These are phyloP conservation scores for Zaprionus taronus DNA, from an alignment of 1,140 invertebrate species.

Conservation along the genomic window DNA sequence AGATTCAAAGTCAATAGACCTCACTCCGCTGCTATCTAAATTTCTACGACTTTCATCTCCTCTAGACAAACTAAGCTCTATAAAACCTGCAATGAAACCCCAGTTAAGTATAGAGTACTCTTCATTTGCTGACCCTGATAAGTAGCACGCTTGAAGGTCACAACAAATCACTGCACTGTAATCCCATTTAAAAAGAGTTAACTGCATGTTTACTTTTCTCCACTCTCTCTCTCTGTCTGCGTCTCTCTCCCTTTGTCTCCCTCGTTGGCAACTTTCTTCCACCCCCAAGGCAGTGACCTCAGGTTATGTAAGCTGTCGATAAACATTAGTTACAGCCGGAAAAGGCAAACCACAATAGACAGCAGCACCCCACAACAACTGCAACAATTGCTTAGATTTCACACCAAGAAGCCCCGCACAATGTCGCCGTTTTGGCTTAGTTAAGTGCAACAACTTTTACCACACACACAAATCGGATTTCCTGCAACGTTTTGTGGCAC, in stretches of 20 bases:
- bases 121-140: background rate
- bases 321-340: constrained; percentile 29
- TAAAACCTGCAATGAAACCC: background rate
- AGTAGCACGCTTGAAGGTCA: background rate
- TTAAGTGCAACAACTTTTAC: constrained; percentile 67
- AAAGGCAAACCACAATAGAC: constrained; percentile 2
- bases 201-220: background rate
- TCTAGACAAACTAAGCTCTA: background rate
- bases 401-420: constrained; percentile 53
- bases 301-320: constrained; percentile 45
- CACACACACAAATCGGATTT: constrained; percentile 79
- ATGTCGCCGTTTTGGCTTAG: constrained; percentile 22
- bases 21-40: background rate
- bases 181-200: background rate
- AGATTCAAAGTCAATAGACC: background rate
- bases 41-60: background rate
- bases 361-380: constrained; percentile 21
- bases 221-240: background rate
- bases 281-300: constrained; percentile 36
- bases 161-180: background rate
- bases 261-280: background rate
- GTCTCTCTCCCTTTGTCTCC: background rate
- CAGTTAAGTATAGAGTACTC: background rate
- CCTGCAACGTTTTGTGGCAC: constrained; percentile 65
- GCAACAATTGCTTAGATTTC: constrained; percentile 45